Percentiles rank a stretch among this genome's conserved stretches.
phyloP scores from a whole-genome alignment of 2,797 vertebrate species.

The Poeciliopsis presidionis region DNA sequence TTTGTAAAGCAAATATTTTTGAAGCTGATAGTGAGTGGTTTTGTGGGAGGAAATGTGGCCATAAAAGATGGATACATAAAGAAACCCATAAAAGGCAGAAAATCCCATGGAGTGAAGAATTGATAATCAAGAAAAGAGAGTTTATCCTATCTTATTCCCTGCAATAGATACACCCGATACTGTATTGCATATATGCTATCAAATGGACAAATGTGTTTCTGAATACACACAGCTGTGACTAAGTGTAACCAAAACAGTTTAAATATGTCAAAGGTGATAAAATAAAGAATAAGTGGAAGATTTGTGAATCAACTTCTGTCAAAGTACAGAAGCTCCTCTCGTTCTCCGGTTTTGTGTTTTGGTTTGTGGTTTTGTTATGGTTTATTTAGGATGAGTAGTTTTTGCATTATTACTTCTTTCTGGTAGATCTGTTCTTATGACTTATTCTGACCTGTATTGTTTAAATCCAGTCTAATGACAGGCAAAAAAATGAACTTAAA shows the following conservation, averaged over 20 bases:
- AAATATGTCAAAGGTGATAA: slow-evolving; percentile 14
- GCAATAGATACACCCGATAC: not conserved
- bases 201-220: not conserved
- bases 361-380: no score
- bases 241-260: slow-evolving; percentile 3
- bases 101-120: not conserved
- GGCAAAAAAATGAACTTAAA: no score
- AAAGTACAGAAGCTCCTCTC: no score
- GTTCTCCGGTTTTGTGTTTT: no score
- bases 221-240: slow-evolving; percentile 30
- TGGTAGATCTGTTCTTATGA: no score
- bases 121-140: not conserved
- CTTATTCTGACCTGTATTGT: no score
- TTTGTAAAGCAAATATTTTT: not conserved
- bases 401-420: no score
- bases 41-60: not conserved
- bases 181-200: not conserved
- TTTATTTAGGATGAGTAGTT: no score
- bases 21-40: not conserved
- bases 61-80: not conserved
- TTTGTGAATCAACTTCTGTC: slow-evolving; percentile 3
- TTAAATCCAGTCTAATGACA: no score
- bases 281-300: slow-evolving; percentile 14
- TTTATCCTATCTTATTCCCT: not conserved
- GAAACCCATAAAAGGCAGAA: not conserved